Conservation (phyloP, 2,797 vertebrate genomes). For the Dryobates pubescens region DNA sequence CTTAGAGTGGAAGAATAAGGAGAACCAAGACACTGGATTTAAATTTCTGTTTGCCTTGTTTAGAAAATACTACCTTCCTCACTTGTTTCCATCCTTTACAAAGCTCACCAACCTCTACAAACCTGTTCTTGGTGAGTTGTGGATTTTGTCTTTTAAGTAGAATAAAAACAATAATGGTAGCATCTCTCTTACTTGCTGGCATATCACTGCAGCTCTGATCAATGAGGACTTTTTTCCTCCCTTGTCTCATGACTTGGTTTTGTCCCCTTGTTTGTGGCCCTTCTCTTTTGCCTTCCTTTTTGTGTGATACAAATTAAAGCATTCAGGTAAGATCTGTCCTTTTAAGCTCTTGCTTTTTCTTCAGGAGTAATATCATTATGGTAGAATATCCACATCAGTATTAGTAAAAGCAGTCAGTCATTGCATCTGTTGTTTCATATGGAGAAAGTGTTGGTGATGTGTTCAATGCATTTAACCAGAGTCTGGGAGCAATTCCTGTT, state of each 20-base stretch:
- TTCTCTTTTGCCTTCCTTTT: neutral
- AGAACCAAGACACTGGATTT: conserved; percentile 95
- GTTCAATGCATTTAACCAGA: neutral
- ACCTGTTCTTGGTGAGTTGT: conserved; percentile 91
- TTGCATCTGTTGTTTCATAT: neutral
- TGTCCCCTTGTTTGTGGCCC: neutral
- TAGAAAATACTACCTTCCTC: conserved; percentile 98
- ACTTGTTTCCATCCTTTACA: conserved; percentile 95
- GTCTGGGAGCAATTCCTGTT: neutral
- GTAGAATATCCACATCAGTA: neutral
- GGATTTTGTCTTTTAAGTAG: neutral
- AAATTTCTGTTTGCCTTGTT: conserved; percentile 97
- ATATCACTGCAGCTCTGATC: fast-evolving
- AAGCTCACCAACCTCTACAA: conserved; percentile 98
- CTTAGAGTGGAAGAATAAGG: conserved; percentile 96
- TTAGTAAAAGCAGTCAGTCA: neutral
- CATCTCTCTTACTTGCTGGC: neutral
- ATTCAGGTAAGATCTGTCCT: neutral
- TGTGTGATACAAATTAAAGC: neutral
- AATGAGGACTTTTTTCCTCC: neutral
- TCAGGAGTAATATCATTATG: neutral
- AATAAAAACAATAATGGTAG: neutral
- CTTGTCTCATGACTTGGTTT: neutral
- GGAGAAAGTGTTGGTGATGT: neutral
- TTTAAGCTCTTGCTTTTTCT: neutral